Evolutionary conservation across 2,113 vertebrate genomes (phyloP).

Genomic region (Trichechus manatus): DNA sequence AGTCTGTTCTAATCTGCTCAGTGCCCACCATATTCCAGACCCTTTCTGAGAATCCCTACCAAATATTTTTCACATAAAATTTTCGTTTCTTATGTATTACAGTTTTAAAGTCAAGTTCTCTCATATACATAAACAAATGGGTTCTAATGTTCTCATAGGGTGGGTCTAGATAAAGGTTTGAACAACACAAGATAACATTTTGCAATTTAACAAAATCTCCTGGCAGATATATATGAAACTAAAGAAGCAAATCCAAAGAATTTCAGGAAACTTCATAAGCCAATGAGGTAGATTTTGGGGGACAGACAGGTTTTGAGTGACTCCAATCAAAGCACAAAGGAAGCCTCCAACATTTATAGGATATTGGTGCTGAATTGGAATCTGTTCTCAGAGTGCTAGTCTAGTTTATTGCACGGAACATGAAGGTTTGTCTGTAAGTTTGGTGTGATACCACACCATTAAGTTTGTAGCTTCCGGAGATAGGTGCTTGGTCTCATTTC

Average conservation of each 20-base stretch:
- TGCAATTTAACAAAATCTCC: conserved; percentile 5
- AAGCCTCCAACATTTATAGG: background rate
- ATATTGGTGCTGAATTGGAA: background rate
- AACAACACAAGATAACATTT: background rate
- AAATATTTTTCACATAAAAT: background rate
- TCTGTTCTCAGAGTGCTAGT: background rate
- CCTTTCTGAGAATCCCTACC: conserved; percentile 9
- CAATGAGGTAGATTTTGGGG: background rate
- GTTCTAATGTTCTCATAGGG: background rate
- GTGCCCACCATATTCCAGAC: background rate
- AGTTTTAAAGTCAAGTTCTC: conserved; percentile 12
- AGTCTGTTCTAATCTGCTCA: background rate
- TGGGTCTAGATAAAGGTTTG: background rate
- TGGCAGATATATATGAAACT: background rate
- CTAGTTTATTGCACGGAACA: background rate
- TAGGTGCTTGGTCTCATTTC: background rate
- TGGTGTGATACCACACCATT: background rate
- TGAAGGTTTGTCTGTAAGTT: background rate
- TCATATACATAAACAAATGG: conserved; percentile 42
- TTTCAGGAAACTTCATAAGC: conserved; percentile 28
- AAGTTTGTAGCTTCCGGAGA: background rate
- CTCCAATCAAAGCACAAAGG: background rate
- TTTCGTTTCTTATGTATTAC: background rate
- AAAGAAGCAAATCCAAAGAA: conserved; percentile 4
- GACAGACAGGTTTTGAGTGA: conserved; percentile 8